Percentiles rank a stretch among this genome's conserved stretches.
Evolutionary conservation across 2,113 vertebrate species (phyloP).

Genomic region (Baryphthengus martii): DNA sequence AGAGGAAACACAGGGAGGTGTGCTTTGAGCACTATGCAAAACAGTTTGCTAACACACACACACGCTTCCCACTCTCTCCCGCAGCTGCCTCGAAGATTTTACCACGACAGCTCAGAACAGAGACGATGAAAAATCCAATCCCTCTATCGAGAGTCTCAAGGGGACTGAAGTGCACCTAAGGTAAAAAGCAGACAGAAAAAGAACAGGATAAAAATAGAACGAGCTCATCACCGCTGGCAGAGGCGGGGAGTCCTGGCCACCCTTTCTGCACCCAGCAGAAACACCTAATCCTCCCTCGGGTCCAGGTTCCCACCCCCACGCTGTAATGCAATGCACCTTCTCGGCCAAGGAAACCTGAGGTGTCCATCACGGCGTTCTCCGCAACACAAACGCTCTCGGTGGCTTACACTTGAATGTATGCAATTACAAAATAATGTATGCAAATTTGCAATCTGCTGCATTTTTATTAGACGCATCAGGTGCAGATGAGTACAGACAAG

Average conservation of each 20-base stretch:
- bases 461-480: conserved; percentile 25
- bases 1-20: not conserved
- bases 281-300: not conserved
- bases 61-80: not conserved
- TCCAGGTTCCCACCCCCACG: not conserved
- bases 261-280: not conserved
- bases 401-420: not conserved
- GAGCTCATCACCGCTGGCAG: not conserved
- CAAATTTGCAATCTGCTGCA: conserved; percentile 1
- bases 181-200: not conserved
- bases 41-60: not conserved
- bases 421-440: not conserved
- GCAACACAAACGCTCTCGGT: fast-evolving
- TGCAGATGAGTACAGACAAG: conserved; percentile 10
- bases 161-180: not conserved
- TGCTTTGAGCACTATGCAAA: not conserved
- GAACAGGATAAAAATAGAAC: not conserved
- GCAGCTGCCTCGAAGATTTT: not conserved
- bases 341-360: not conserved
- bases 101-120: not conserved
- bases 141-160: not conserved
- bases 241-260: not conserved
- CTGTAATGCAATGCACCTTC: not conserved
- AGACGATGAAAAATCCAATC: not conserved
- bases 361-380: not conserved